Evolutionary conservation across 2,888 invertebrate species (phyloP), one percentile per base, ranked within the genome.

Genomic region (Chloroclystis v-ata): DNA sequence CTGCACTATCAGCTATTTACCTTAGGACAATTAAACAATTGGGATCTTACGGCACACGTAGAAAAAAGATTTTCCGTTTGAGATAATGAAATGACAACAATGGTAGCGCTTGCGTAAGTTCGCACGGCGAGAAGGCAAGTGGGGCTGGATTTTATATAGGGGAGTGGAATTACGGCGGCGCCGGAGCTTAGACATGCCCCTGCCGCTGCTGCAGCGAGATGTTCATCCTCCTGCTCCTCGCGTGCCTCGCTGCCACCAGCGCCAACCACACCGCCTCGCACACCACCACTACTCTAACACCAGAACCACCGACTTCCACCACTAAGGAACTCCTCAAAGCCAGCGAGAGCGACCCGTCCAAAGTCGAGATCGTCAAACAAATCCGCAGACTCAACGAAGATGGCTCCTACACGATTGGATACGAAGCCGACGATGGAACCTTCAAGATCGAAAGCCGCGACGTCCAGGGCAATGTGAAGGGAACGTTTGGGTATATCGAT

Each of bases 371-470:
- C 62, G 91, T 95, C 16, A 94, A 95, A 71, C 93, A 94, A 76
- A 94, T 95, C 60, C 91, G 94, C 55, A 90, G 93, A 68, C 88
- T 95, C 1, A 95, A 95, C 71, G 92, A 93, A 41, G 95, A 95
- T 69, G 95, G 95, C 20, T 94, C 94, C 0, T 95, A 95, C 67
- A 94, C 95, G 0, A 94, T 94, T 54, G 95, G 95, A 1, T 95
- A 94, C 67, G 95, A 95, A 81, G 94, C 94, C 1, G 94, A 93
- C 38, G 95, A 95, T 73, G 95, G 95, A 2, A 93, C 94, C 0
- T 95, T 95, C 75, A 95, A 95, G 85, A 94, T 95, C 47, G 95
- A 95, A 80, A 95, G 93, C 65, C 87, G 94, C 53, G 94, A 94
- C 75, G 93, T 93, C 37, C 82, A 91, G 52, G 94, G 94, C 6